Conservation (phyloP, 1,140 invertebrate genomes). For the Zaprionus tsacasi region DNA sequence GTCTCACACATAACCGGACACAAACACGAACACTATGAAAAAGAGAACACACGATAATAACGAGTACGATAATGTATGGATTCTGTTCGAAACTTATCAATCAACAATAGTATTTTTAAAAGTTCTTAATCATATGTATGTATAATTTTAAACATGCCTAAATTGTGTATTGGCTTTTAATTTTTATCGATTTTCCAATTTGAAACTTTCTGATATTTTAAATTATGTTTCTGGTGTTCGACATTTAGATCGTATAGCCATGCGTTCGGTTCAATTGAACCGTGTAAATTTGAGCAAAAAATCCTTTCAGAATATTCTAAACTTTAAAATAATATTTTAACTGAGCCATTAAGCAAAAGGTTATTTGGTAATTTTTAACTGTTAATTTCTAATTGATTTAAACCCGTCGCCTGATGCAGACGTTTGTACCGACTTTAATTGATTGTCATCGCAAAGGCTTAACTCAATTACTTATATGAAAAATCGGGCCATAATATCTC, state of each 20-base stretch:
- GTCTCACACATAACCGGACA: slow-evolving; percentile 61
- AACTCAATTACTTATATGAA: slow-evolving; percentile 43
- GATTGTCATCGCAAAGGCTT: slow-evolving; percentile 23
- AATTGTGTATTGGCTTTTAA: slow-evolving; percentile 42
- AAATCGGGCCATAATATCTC: slow-evolving; percentile 24
- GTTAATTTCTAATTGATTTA: slow-evolving; percentile 31
- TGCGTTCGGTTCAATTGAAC: slow-evolving; percentile 9
- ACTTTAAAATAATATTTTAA: slow-evolving; percentile 24
- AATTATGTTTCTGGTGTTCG: slow-evolving; percentile 18
- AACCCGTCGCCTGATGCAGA: slow-evolving; percentile 6
- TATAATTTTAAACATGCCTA: slow-evolving; percentile 35
- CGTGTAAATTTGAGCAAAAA: not conserved
- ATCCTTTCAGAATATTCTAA: slow-evolving; percentile 14
- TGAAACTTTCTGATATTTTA: slow-evolving; percentile 43
- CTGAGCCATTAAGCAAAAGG: slow-evolving; percentile 15
- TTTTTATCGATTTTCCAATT: slow-evolving; percentile 27
- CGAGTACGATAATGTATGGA: slow-evolving; percentile 30
- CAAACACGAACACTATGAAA: slow-evolving; percentile 38
- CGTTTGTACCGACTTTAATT: slow-evolving; percentile 27
- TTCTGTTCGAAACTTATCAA: slow-evolving; percentile 45
- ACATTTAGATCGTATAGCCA: slow-evolving; percentile 9
- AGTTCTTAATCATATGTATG: slow-evolving; percentile 39
- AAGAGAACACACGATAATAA: slow-evolving; percentile 8
- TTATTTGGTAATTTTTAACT: slow-evolving; percentile 33
- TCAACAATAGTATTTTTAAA: slow-evolving; percentile 40